Percentiles rank a stretch among this genome's conserved stretches.
Conservation (phyloP, 2,113 vertebrate genomes). For the Actenoides hombroni region DNA sequence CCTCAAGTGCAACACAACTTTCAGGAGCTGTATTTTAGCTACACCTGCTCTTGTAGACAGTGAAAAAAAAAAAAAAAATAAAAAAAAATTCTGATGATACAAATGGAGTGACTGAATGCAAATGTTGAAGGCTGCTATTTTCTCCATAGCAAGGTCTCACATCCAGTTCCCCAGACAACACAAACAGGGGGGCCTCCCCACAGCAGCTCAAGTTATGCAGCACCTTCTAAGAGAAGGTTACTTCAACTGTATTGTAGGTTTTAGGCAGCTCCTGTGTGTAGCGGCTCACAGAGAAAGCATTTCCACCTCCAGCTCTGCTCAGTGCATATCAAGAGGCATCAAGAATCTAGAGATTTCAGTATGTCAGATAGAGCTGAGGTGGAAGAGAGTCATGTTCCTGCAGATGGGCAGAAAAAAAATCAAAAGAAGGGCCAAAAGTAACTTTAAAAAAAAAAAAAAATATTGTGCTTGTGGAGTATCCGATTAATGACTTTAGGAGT, state of each 20-base stretch:
- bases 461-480: background rate
- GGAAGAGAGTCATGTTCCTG: background rate
- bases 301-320: background rate
- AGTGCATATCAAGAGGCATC: background rate
- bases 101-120: background rate
- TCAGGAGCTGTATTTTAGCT: background rate
- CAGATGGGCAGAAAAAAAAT: background rate
- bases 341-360: too few species aligned
- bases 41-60: background rate
- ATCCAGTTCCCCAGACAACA: too few species aligned
- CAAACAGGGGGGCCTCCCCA: background rate
- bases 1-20: accelerated
- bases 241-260: background rate
- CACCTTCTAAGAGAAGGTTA: background rate
- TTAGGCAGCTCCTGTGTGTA: background rate
- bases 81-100: background rate
- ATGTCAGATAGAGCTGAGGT: background rate
- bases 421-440: background rate
- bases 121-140: background rate
- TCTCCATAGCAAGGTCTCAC: background rate
- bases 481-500: background rate
- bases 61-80: background rate
- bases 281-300: background rate
- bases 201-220: background rate
- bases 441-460: background rate